Base-by-base conservation (phyloP, 2,888 invertebrate genomes). In the Oscheius sp. region DNA sequence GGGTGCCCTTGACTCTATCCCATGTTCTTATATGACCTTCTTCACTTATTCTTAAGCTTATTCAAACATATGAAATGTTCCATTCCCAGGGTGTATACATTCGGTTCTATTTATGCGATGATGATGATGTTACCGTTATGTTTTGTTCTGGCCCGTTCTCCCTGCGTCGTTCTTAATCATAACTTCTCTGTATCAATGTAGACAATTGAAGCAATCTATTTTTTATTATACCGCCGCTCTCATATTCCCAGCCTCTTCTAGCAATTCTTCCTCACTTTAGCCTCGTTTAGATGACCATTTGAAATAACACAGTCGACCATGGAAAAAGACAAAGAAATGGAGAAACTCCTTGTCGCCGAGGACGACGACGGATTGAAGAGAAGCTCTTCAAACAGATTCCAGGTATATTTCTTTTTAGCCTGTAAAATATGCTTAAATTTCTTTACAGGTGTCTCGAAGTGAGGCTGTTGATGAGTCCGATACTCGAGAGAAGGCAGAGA, bases 281-380 rank as follows among this genome's bases (percentile, higher is more conserved):
- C 9, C 9, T 35, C 18, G n/a, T 52, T 52, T 52, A 52, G 52
- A 52, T 52, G 52, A n/a, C 52, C 35, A 6, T 35, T 35, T 35
- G 35, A 35, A 35, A 9, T 35, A 35, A 35, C 35, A 35, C n/a
- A n/a, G n/a, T n/a, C n/a, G n/a, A 35, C 3, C 35, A 35, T 35
- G 35, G 35, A 35, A 3, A 66, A 49, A 16, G 52, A 52, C 12
- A 49, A 52, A 12, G 73, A 73, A 27, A n/a, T 69, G 27, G 73
- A 73, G 69, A 69, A 69, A 27, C 69, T 73, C 12, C 69, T 73
- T 6, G 43, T 59, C n/a, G n/a, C n/a, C n/a, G n/a, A n/a, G 13
- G 59, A 56, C 0, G 58, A 23, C 12, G 69, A 69, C 23, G 13
- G 27, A 16, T 25, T 72, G n/a, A 29, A 45, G 13, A 41, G 72